phyloP scores from a whole-genome alignment of 2,888 invertebrate genomes.

The Phyllotreta cruciferae region DNA sequence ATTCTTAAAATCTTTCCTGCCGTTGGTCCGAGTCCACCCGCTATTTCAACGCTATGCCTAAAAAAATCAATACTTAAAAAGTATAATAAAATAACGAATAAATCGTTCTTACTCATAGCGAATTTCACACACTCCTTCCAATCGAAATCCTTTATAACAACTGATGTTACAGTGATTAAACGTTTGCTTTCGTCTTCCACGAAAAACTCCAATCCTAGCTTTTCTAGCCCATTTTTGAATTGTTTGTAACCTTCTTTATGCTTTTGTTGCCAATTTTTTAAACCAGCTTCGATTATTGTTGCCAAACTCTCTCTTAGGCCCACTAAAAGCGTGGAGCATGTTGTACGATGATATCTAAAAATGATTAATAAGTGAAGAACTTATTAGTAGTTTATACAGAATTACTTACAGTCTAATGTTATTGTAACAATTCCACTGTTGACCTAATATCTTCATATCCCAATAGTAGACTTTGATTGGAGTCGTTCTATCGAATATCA shows the following conservation, averaged over 20 bases:
- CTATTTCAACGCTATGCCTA: conserved; percentile 75
- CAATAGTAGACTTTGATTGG: conserved; percentile 71
- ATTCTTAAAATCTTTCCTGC: conserved; percentile 79
- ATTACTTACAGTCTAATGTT: conserved; percentile 64
- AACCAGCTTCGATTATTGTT: conserved; percentile 74
- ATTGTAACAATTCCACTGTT: conserved; percentile 80
- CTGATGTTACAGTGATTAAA: conserved; percentile 73
- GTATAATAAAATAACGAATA: conserved; percentile 12
- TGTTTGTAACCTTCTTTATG: conserved; percentile 72
- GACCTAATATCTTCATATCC: conserved; percentile 74
- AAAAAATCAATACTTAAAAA: conserved; percentile 43
- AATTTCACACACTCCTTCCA: conserved; percentile 68
- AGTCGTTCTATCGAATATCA: conserved; percentile 65
- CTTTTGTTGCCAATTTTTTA: conserved; percentile 73
- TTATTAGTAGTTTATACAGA: neutral
- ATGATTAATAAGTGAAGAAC: neutral
- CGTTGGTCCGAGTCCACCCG: conserved; percentile 84
- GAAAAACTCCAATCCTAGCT: conserved; percentile 73
- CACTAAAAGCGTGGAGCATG: conserved; percentile 81
- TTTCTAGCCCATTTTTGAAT: conserved; percentile 72
- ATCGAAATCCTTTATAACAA: conserved; percentile 71
- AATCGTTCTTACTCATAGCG: conserved; percentile 71
- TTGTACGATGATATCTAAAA: conserved; percentile 85
- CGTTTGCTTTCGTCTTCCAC: conserved; percentile 72
- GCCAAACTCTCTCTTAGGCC: conserved; percentile 82